Evolutionary conservation across 1,140 invertebrate genomes (phyloP), one percentile per base, ranked within the genome.

Genomic region (Latrodectus geometricus): DNA sequence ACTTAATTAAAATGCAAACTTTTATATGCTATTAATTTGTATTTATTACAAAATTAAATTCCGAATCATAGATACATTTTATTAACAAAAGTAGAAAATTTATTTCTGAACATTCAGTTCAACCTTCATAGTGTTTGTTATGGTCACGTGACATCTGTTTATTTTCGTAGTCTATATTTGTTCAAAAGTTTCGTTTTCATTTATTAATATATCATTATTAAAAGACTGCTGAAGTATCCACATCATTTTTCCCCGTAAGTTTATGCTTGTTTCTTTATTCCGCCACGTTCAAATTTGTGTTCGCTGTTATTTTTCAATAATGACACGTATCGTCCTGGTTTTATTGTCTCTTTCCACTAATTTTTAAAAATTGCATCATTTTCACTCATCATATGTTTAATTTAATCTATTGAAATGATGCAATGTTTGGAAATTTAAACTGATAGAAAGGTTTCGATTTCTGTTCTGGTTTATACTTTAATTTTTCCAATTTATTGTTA

Each of bases 111-210:
- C 35, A 1, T 35, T 35, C 35, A 35, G 5, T 35, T 35, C 35
- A 61, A 61, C 54, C 54, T 61, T 61, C 54, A 61, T 14, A 17
- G 8, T 61, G 54, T 76, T 56, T 76, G 74, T 76, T 76, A 15
- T 76, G 17, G 74, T 84, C 82, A 84, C 82, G 82, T 84, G 82
- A 84, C 54, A 2, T 76, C n/a, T 68, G 20, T 76, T 52, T 68
- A 70, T 54, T 81, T 11, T 69, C 12, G 14, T 50, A 20, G 14
- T 8, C 52, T 15, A 76, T 65, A 75, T 21, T 65, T 14, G 14
- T 4, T n/a, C 54, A 21, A 84, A 35, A 35, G 82, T 84, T 84
- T 84, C 69, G 73, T 50, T 84, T 84, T 84, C 49, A 48, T 81
- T 14, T 23, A 35, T 9, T 17, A 23, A 52, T 14, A 70, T 68